Conservation (phyloP, 1,140 invertebrate genomes). For the Coenobita brevimanus region DNA sequence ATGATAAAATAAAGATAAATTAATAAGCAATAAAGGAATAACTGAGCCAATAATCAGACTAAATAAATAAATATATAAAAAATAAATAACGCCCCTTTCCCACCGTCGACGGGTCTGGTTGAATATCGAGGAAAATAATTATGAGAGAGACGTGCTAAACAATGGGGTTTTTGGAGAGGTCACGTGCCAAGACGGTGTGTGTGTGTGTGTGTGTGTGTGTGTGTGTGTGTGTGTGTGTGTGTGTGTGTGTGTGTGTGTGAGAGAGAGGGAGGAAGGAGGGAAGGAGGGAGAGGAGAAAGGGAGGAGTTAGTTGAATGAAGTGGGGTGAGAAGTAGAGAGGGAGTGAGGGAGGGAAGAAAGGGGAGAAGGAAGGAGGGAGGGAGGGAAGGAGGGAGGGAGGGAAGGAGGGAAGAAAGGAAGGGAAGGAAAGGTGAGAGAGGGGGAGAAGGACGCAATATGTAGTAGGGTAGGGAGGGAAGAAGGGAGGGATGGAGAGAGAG, state of each 20-base stretch:
- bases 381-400: neutral
- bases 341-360: neutral
- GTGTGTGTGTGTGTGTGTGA: neutral
- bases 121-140: too few relatives aligned
- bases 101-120: too few relatives aligned
- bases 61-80: too few relatives aligned
- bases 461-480: neutral
- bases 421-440: neutral
- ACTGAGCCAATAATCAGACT: too few relatives aligned
- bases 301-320: neutral
- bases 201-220: slow-evolving; percentile 1
- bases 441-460: neutral
- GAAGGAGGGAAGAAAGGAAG: too few relatives aligned
- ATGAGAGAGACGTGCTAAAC: too few relatives aligned
- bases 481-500: neutral
- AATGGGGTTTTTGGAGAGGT: too few relatives aligned
- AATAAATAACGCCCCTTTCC: too few relatives aligned
- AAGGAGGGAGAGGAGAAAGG: neutral
- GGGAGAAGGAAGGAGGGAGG: neutral
- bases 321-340: neutral
- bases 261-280: neutral
- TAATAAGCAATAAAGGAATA: too few relatives aligned
- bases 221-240: neutral
- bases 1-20: too few relatives aligned
- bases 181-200: too few relatives aligned